Base-by-base conservation (phyloP, 2,113 vertebrate genomes). In the Psittacula cyanocephala region DNA sequence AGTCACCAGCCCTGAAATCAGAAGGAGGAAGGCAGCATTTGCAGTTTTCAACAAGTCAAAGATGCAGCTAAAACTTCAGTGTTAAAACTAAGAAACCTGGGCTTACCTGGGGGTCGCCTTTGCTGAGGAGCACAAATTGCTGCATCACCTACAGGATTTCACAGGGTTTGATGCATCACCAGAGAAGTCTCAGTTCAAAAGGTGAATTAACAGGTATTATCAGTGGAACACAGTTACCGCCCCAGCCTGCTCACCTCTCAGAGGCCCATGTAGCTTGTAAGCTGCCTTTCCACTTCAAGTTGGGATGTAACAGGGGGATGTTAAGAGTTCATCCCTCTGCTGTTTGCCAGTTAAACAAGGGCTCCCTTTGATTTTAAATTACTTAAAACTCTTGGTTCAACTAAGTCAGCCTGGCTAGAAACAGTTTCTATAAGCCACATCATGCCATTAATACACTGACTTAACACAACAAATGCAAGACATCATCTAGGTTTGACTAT, bases 331-430 rank as follows among this genome's bases (percentile, higher is more conserved):
- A 59, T 57, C 81, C 87, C 78, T 92, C 88, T 93, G 70, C 93
- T 88, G 71, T 50, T 80, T 96, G 77, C 77, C 86, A 82, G 49
- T 13, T 53, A 95, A 93, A 92, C 57, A 72, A 91, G 55, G 81
- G 84, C 28, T 93, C 86, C 60, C 69, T 91, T 96, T 81, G 79
- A 91, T 95, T 93, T 79, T 39, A 67, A 90, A 88, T 49, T 62
- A 95, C 86, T 93, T 53, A 9, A 85, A 91, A 79, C 81, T 91
- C 83, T 94, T 57, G 33, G 72, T 86, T 91, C 46, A 68, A 52
- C 59, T 49, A 25, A 91, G 77, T 67, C 72, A 93, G 74, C 28
- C 44, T 88, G 83, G 84, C 77, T 94, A 67, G 70, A 84, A 94
- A 84, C 65, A 29, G 27, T 20, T 92, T 89, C 69, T 81, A 41